phyloP scores from a whole-genome alignment of 2,113 vertebrate genomes.

The Canis aureus region DNA sequence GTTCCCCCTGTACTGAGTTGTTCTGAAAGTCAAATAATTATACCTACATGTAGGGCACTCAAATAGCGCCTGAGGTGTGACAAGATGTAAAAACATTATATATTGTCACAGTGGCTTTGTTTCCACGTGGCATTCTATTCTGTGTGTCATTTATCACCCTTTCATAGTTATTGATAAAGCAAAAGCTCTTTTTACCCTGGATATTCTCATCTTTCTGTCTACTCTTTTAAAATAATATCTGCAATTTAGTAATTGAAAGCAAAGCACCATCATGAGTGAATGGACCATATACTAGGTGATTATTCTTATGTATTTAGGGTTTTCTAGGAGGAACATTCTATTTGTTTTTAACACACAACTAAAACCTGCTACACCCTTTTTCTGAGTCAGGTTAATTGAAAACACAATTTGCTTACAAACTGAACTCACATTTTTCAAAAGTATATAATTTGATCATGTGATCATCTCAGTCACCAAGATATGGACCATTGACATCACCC shows the following conservation, averaged over 20 bases:
- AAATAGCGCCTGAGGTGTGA: neutral
- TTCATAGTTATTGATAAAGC: conserved; percentile 51
- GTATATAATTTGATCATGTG: neutral
- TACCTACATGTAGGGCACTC: neutral
- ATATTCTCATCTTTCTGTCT: conserved; percentile 7
- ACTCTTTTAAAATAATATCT: conserved; percentile 54
- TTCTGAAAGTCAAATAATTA: neutral
- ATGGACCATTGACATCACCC: neutral
- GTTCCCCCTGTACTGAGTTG: neutral
- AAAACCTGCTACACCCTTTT: neutral
- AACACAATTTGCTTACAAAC: conserved; percentile 29
- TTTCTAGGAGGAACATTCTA: conserved; percentile 48
- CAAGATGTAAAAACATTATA: neutral
- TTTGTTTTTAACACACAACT: conserved; percentile 53
- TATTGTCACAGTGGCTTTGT: neutral
- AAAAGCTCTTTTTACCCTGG: conserved; percentile 50
- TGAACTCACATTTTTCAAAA: conserved; percentile 24
- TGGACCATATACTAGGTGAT: conserved; percentile 21
- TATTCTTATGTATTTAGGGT: conserved; percentile 61
- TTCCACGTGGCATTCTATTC: neutral
- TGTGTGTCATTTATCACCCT: conserved; percentile 43
- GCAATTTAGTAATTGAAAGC: conserved; percentile 58
- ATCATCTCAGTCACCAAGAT: neutral
- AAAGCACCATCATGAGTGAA: conserved; percentile 31
- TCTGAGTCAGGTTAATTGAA: neutral